Evolutionary conservation across 2,888 invertebrate genomes (phyloP).

Genomic region (Sussaba pulchella): DNA sequence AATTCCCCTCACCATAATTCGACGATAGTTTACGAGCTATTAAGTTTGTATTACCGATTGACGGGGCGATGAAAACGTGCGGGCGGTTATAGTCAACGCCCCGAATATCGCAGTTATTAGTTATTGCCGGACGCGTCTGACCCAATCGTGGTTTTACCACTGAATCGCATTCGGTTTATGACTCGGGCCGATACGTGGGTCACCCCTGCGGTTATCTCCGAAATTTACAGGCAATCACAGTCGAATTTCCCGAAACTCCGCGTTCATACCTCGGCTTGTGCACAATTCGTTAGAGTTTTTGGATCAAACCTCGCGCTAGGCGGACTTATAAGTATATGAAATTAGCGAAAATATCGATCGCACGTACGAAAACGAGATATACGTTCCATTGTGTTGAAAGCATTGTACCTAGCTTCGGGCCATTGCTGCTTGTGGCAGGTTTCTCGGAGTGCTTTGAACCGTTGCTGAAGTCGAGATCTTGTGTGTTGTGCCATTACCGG

Average conservation of each 20-base stretch:
- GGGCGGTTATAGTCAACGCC: background rate
- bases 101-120: slow-evolving; percentile 29
- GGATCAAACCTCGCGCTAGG: background rate
- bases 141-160: slow-evolving; percentile 36
- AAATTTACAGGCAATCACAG: background rate
- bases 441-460: slow-evolving; percentile 52
- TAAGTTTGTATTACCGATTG: slow-evolving; percentile 51
- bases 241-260: background rate
- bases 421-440: slow-evolving; percentile 46
- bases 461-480: slow-evolving; percentile 47
- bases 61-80: slow-evolving; percentile 35
- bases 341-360: slow-evolving; percentile 17
- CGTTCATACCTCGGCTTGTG: background rate
- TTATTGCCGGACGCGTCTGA: slow-evolving; percentile 37
- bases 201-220: background rate
- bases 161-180: background rate
- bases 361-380: background rate
- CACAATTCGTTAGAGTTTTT: background rate
- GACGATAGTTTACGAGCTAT: slow-evolving; percentile 60
- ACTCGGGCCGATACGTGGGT: background rate
- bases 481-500: slow-evolving; percentile 49
- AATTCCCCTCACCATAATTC: slow-evolving; percentile 37
- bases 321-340: slow-evolving; percentile 1
- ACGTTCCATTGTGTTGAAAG: slow-evolving; percentile 14
- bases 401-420: slow-evolving; percentile 4